Percentiles rank a stretch among this genome's conserved stretches.
Conservation (phyloP, 2,113 vertebrate species). For the Melierax canorus region DNA sequence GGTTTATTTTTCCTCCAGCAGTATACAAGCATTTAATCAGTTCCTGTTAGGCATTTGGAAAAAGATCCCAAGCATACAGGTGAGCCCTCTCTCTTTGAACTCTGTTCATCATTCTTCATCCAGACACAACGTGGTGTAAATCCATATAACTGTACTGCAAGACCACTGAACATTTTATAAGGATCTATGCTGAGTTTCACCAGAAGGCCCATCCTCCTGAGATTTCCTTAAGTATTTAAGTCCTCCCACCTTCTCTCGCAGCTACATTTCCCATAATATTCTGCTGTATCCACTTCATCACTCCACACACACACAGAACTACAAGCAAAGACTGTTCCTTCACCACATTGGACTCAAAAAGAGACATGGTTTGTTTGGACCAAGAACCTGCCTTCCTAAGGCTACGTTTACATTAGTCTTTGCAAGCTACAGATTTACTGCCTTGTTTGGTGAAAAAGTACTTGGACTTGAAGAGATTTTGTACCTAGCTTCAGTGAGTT, state of each 20-base stretch:
- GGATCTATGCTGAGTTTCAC: neutral
- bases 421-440: neutral
- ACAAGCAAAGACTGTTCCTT: neutral
- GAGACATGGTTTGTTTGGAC: neutral
- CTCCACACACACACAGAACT: neutral
- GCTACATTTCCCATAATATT: neutral
- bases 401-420: neutral
- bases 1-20: neutral
- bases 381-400: conserved; percentile 7
- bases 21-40: neutral
- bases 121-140: neutral
- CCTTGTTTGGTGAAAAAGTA: neutral
- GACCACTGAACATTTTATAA: neutral
- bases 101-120: neutral
- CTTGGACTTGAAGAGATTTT: neutral
- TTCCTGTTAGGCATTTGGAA: neutral
- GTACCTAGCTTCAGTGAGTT: neutral
- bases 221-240: neutral
- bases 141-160: neutral
- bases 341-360: neutral
- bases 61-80: neutral
- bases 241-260: neutral
- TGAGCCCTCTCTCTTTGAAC: neutral
- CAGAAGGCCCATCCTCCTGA: neutral
- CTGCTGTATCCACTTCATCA: neutral